These are phyloP conservation scores for Bovichtus diacanthus DNA, from an alignment of 2,797 vertebrate genomes.

Conservation along the genomic window DNA sequence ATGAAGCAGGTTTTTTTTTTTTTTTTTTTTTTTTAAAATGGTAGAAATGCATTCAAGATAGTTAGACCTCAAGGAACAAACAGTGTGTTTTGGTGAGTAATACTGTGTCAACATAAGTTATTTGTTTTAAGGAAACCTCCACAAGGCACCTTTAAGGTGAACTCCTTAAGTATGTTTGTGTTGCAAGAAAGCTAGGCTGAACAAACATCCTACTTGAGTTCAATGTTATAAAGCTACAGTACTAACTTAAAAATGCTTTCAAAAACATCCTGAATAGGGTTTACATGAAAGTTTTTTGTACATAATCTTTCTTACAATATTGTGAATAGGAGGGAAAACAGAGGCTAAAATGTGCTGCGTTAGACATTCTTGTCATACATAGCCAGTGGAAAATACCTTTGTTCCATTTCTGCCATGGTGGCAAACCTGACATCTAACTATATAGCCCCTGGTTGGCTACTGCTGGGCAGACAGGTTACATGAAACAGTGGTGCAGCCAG, in stretches of 20 bases:
- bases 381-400: slow-evolving; percentile 69
- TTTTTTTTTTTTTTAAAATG: no score
- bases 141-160: neutral
- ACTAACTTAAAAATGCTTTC: slow-evolving; percentile 3
- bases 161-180: neutral
- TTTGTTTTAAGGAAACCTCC: neutral
- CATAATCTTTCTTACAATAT: slow-evolving; percentile 53
- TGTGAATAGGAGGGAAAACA: slow-evolving; percentile 58
- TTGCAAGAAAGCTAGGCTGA: neutral
- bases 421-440: slow-evolving; percentile 71
- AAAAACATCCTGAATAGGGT: slow-evolving; percentile 16
- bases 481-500: slow-evolving; percentile 33
- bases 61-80: neutral
- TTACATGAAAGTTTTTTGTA: slow-evolving; percentile 5
- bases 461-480: slow-evolving; percentile 47
- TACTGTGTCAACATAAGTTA: neutral
- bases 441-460: slow-evolving; percentile 43
- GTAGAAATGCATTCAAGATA: neutral
- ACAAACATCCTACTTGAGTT: neutral
- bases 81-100: neutral
- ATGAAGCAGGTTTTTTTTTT: neutral
- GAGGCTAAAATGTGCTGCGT: slow-evolving; percentile 78
- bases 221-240: neutral
- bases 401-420: slow-evolving; percentile 75
- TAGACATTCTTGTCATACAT: slow-evolving; percentile 83